Conservation (phyloP, 2,797 vertebrate species). For the Peromyscus eremicus region DNA sequence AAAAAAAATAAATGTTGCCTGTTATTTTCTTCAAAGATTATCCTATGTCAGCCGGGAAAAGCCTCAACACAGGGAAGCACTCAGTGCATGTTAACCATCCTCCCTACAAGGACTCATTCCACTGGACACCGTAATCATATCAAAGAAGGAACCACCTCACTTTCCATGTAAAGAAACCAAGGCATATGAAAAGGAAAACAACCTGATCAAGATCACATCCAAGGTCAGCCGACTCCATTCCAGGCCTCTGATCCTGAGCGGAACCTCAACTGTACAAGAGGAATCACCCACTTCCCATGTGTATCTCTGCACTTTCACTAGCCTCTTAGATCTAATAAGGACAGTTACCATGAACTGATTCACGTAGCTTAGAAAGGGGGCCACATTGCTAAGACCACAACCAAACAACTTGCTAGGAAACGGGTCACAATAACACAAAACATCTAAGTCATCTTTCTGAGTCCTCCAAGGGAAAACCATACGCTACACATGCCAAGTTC, state of each 20-base stretch:
- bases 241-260: not conserved
- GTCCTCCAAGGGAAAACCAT: not conserved
- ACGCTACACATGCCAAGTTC: not conserved
- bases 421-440: not conserved
- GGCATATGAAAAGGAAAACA: not conserved
- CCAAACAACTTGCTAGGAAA: conserved; percentile 49
- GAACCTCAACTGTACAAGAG: not conserved
- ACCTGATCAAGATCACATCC: conserved; percentile 9
- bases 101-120: conserved; percentile 30
- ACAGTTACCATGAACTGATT: not conserved
- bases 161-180: conserved; percentile 47
- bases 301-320: not conserved
- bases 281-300: not conserved
- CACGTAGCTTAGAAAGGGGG: not conserved
- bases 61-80: conserved; percentile 22
- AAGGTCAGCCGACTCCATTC: not conserved
- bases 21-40: conserved; percentile 30
- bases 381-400: conserved; percentile 26
- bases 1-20: conserved; percentile 25
- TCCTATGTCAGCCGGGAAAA: conserved; percentile 10
- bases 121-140: not conserved
- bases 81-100: not conserved
- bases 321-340: not conserved
- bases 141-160: not conserved
- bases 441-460: not conserved